These are phyloP conservation scores for Paracentrotus lividus DNA, from an alignment of 53 echinoderm and acorn worm genomes.

Conservation along the genomic window DNA sequence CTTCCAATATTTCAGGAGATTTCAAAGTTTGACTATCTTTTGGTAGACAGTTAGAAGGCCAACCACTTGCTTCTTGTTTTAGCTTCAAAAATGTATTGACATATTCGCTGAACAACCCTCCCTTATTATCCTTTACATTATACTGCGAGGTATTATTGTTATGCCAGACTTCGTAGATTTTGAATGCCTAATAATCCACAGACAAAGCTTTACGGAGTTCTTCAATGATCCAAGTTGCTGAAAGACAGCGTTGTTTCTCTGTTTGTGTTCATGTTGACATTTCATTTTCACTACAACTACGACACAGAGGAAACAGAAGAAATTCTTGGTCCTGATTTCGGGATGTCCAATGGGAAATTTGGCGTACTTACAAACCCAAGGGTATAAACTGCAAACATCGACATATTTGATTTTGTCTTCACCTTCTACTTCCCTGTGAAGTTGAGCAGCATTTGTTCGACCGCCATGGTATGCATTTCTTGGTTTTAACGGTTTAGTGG, in stretches of 20 bases:
- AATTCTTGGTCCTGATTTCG: slow-evolving; percentile 68
- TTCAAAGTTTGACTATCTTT: slow-evolving; percentile 29
- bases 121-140: slow-evolving; percentile 26
- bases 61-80: slow-evolving; percentile 85
- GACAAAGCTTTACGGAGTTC: slow-evolving; percentile 78
- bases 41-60: slow-evolving; percentile 74
- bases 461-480: slow-evolving; percentile 74
- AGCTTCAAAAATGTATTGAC: slow-evolving; percentile 78
- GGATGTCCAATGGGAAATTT: slow-evolving; percentile 80
- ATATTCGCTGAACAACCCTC: slow-evolving; percentile 79
- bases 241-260: slow-evolving; percentile 65
- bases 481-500: slow-evolving; percentile 65
- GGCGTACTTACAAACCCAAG: slow-evolving; percentile 78
- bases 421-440: slow-evolving; percentile 43
- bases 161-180: slow-evolving; percentile 82
- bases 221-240: slow-evolving; percentile 79
- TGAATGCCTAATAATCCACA: slow-evolving; percentile 64
- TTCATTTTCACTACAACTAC: slow-evolving; percentile 47
- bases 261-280: slow-evolving; percentile 14
- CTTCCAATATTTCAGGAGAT: neutral
- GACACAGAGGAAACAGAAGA: slow-evolving; percentile 84
- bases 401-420: slow-evolving; percentile 76
- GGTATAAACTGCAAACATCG: slow-evolving; percentile 78
- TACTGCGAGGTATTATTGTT: slow-evolving; percentile 66
- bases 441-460: slow-evolving; percentile 69